These are phyloP conservation scores for Chaetophractus vellerosus DNA, from an alignment of 2,797 vertebrate species.

Conservation along the genomic window DNA sequence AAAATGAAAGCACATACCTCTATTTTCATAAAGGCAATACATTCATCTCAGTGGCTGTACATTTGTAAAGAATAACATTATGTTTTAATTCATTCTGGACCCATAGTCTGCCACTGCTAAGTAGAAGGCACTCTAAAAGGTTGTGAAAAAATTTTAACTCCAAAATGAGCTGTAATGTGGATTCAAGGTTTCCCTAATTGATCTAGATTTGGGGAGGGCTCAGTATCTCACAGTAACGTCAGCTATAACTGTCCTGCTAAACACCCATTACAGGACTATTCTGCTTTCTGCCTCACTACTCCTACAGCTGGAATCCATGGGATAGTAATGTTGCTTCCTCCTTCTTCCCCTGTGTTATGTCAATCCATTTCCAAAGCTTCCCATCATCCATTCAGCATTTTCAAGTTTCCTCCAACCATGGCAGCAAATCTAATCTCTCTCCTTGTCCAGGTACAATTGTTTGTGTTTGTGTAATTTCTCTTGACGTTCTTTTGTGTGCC, in stretches of 20 bases:
- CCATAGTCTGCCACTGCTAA: background rate
- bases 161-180: background rate
- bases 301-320: background rate
- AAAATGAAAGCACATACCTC: background rate
- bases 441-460: background rate
- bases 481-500: background rate
- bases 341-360: background rate
- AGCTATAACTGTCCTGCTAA: background rate
- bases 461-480: background rate
- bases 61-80: constrained; percentile 52
- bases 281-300: background rate
- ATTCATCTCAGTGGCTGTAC: background rate
- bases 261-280: background rate
- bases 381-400: background rate
- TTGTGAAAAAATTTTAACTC: constrained; percentile 40
- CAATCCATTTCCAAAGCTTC: background rate
- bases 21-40: background rate
- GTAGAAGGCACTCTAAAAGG: background rate
- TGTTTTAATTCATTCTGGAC: constrained; percentile 45
- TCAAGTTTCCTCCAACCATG: background rate
- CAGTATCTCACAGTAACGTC: background rate
- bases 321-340: rapidly evolving
- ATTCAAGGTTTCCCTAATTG: background rate
- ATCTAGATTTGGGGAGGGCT: background rate
- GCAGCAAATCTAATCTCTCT: background rate